Conservation (phyloP, 2,888 invertebrate species). For the Xestoiulus laeticollis region DNA sequence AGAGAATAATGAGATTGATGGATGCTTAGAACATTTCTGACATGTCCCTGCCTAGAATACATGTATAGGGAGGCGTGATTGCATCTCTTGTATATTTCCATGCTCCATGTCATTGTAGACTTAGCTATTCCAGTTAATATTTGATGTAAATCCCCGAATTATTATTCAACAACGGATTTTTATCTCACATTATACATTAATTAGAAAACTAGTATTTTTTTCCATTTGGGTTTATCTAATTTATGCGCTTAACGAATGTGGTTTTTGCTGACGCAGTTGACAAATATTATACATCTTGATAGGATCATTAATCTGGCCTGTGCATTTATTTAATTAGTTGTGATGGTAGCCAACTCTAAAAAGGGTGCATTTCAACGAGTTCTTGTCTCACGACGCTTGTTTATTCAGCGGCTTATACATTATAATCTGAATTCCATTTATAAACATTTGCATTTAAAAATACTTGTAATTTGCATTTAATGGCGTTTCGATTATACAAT, state of each 20-base stretch:
- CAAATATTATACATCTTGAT: conserved; percentile 34
- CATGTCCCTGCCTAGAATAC: no score
- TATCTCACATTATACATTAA: neutral
- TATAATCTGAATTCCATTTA: neutral
- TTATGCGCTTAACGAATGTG: neutral
- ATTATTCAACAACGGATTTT: neutral
- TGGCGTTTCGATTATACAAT: neutral
- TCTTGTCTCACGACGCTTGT: neutral
- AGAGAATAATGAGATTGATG: no score
- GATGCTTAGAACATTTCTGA: no score
- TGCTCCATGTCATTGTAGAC: neutral
- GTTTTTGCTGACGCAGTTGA: conserved; percentile 18
- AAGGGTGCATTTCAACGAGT: neutral
- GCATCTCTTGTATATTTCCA: neutral
- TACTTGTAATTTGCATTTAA: neutral
- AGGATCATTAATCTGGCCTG: neutral
- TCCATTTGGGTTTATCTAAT: neutral
- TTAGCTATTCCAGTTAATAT: neutral
- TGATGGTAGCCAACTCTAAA: neutral
- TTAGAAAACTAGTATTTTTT: neutral
- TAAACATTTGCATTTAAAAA: neutral
- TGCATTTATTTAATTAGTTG: conserved; percentile 11
- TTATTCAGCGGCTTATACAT: conserved; percentile 31
- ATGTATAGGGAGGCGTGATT: neutral
- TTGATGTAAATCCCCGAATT: conserved; percentile 1